These are phyloP conservation scores for Fundulus diaphanus DNA, from an alignment of 2,797 vertebrate species.

Conservation along the genomic window DNA sequence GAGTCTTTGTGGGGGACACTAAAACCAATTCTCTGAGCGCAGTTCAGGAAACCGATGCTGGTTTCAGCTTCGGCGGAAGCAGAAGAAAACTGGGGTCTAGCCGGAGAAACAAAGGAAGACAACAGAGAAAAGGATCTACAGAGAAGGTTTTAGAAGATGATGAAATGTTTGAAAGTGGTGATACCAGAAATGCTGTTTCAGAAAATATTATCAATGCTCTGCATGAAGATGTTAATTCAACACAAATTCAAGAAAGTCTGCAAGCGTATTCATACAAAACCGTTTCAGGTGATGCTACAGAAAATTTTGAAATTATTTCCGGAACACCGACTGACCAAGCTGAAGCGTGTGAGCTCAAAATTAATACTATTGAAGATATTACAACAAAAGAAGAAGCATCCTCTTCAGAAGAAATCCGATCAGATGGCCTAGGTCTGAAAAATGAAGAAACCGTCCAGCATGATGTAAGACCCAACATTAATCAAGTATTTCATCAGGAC, in stretches of 20 bases:
- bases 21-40: not conserved
- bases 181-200: not conserved
- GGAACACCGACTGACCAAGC: not conserved
- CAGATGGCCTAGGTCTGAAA: not conserved
- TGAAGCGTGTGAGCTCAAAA: not conserved
- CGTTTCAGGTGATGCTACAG: not conserved
- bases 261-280: not conserved
- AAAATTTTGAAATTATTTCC: slow-evolving; percentile 5
- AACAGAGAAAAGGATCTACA: not conserved
- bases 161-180: not conserved
- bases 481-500: not conserved
- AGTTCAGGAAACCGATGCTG: not conserved
- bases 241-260: not conserved
- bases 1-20: too few relatives aligned
- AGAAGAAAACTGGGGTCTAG: slow-evolving; percentile 9
- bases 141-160: not conserved
- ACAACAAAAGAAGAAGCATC: not conserved
- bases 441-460: not conserved
- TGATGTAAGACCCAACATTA: not conserved
- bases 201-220: not conserved
- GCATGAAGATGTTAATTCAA: not conserved
- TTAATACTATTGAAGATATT: not conserved
- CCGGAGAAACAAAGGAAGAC: slow-evolving; percentile 5
- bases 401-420: not conserved
- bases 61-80: not conserved